A percentile compares a stretch with the other conserved stretches of the same genome.
These are phyloP conservation scores for Sinocyclocheilus rhinocerous DNA, from an alignment of 2,113 vertebrate species.

Conservation along the genomic window DNA sequence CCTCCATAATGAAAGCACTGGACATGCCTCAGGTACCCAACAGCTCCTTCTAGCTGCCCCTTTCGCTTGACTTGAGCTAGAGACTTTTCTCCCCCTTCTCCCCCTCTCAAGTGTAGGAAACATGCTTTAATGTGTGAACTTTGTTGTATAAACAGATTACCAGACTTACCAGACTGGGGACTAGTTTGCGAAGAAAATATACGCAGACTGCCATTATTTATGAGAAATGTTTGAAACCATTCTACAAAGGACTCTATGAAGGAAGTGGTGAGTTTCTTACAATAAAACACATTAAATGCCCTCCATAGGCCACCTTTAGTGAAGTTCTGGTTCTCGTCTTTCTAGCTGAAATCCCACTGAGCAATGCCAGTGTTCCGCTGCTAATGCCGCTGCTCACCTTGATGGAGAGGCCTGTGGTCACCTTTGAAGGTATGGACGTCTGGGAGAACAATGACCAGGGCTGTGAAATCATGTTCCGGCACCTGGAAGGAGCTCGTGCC, in stretches of 20 bases:
- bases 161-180: constrained; percentile 93
- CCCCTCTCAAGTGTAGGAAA: too few relatives aligned
- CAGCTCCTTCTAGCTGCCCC: background rate
- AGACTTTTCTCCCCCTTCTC: too few relatives aligned
- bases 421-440: constrained; percentile 84
- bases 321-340: background rate
- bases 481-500: constrained; percentile 81
- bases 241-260: constrained; percentile 88
- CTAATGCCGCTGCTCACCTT: constrained; percentile 88
- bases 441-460: constrained; percentile 94
- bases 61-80: background rate
- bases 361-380: constrained; percentile 80
- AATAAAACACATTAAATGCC: background rate
- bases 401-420: constrained; percentile 85
- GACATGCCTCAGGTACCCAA: constrained; percentile 91
- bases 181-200: constrained; percentile 82
- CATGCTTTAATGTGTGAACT: constrained; percentile 4
- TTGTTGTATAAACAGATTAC: constrained; percentile 76
- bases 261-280: constrained; percentile 77
- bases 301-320: background rate
- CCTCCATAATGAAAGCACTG: constrained; percentile 95
- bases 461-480: constrained; percentile 91
- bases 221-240: constrained; percentile 94
- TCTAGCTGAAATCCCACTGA: constrained; percentile 74
- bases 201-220: constrained; percentile 92